A percentile compares a stretch with the other conserved stretches of the same genome.
Evolutionary conservation across 1,140 invertebrate genomes (phyloP).

Genomic region (Sitophilus oryzae): DNA sequence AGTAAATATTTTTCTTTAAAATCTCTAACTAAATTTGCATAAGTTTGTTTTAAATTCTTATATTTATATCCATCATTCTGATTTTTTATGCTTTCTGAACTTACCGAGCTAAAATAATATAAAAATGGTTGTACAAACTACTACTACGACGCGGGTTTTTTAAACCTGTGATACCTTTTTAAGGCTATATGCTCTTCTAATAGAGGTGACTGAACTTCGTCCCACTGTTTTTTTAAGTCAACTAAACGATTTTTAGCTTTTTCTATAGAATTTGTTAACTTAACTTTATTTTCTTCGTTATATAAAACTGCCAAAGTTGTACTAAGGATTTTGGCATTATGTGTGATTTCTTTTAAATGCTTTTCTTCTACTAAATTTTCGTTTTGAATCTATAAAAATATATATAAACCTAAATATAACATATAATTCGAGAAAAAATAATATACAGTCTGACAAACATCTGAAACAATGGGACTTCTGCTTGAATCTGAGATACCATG

Average conservation of each 20-base stretch:
- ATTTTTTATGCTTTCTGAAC: conserved; percentile 42
- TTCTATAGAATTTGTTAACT: conserved; percentile 57
- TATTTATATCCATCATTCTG: conserved; percentile 52
- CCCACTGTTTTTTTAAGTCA: conserved; percentile 62
- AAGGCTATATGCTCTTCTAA: conserved; percentile 57
- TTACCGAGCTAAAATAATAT: conserved; percentile 29
- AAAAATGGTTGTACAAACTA: neutral
- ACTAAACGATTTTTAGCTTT: conserved; percentile 54
- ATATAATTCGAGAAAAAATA: neutral
- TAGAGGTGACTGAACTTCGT: conserved; percentile 58
- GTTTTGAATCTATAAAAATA: conserved; percentile 31
- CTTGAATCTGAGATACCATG: too few species aligned
- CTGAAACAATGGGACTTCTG: too few species aligned
- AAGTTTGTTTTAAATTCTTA: conserved; percentile 49
- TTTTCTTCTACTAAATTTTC: conserved; percentile 45
- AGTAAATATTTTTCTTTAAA: conserved; percentile 55
- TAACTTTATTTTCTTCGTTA: conserved; percentile 58
- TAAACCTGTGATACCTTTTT: conserved; percentile 39
- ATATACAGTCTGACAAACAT: too few species aligned
- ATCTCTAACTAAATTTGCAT: conserved; percentile 53
- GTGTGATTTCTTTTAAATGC: conserved; percentile 43
- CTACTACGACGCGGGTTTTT: neutral
- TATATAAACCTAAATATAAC: conserved; percentile 5
- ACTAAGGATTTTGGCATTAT: conserved; percentile 52
- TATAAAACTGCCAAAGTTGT: conserved; percentile 56